Base-by-base conservation (phyloP, 2,888 invertebrate species). In the Spialia ferax region DNA sequence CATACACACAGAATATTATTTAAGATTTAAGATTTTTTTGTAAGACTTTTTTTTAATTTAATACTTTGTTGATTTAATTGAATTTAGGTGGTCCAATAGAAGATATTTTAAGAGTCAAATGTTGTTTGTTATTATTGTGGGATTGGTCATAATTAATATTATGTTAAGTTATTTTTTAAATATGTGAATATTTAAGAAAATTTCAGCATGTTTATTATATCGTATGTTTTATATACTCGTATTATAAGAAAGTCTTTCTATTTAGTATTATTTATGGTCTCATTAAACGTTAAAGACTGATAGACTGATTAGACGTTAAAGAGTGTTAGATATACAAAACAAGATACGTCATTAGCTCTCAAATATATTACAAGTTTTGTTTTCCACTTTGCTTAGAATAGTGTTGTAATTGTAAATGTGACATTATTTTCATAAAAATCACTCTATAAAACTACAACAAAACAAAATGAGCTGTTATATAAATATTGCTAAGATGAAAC, bases 1-100 rank as follows among this genome's bases (percentile, higher is more conserved):
- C 35, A 38, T 38, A 38, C 35, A 38, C 35, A 38, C 35, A 38
- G 35, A 6, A 38, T 38, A 38, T 38, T 38, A 38, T 38, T 38
- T 38, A n/a, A n/a, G n/a, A n/a, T n/a, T n/a, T n/a, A n/a, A n/a
- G n/a, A n/a, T n/a, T n/a, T n/a, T n/a, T n/a, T n/a, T n/a, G n/a
- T n/a, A n/a, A n/a, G n/a, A n/a, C n/a, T n/a, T n/a, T 38, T 38
- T 38, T 10, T 38, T 38, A 10, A 6, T 38, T 10, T 38, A 38
- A 38, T 38, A 6, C 10, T 38, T 4, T 38, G 35, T 4, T 38
- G 3, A 6, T 38, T 38, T 38, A 38, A 38, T 38, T 38, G 35
- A 38, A 6, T 38, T 38, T 38, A 10, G 10, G 35, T n/a, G n/a
- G 10, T 38, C 10, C 2, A 38, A 38, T 38, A 38, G 35, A 38